phyloP scores from a whole-genome alignment of 1,140 invertebrate species.

The Aphis gossypii region DNA sequence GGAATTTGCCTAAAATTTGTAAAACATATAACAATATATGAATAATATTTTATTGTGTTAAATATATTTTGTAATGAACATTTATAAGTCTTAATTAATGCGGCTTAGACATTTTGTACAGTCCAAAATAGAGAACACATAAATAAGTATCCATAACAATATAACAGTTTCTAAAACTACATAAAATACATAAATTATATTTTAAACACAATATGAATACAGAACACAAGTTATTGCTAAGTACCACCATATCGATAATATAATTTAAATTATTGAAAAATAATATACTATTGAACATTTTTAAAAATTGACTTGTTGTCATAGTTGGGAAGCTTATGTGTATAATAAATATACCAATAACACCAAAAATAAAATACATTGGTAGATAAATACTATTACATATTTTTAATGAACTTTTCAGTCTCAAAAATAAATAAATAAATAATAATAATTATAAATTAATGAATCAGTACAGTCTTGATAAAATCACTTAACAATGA shows the following conservation, averaged over 20 bases:
- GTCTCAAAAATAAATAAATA: not conserved
- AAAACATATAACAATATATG: not conserved
- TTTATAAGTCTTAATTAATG: not conserved
- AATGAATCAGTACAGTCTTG: not conserved
- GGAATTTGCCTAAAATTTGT: not conserved
- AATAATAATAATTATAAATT: constrained; percentile 25
- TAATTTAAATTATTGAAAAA: not conserved
- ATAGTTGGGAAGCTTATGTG: not conserved
- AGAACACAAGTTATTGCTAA: constrained; percentile 29
- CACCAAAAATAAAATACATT: not conserved
- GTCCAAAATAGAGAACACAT: not conserved
- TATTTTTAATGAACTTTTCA: constrained; percentile 2
- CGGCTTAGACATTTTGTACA: not conserved
- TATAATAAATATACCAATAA: not conserved
- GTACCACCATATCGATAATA: not conserved
- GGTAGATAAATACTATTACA: not conserved
- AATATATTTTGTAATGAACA: not conserved
- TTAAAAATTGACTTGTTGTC: not conserved
- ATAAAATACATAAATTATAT: not conserved
- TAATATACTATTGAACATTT: not conserved
- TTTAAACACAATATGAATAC: not conserved
- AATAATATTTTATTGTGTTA: not conserved
- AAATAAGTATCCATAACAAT: constrained; percentile 6
- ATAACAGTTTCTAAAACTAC: not conserved
- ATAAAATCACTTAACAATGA: not conserved